Evolutionary conservation across 2,113 vertebrate genomes (phyloP).

Genomic region (Apodemus speciosus): DNA sequence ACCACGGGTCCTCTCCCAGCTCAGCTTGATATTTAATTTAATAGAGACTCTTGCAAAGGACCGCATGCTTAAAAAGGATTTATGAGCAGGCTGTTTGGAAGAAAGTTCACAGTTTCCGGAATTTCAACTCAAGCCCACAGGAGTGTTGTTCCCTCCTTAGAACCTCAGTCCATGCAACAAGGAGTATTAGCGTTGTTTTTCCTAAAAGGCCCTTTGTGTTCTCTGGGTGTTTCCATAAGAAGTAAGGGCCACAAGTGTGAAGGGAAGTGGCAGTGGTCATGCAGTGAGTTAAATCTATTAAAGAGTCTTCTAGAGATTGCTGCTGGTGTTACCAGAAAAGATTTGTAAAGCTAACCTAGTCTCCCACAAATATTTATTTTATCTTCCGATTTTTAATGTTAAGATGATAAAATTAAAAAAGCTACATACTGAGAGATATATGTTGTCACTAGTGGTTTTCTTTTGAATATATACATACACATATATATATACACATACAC

Average conservation of each 20-base stretch:
- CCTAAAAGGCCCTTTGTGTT: not conserved
- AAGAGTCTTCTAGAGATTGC: not conserved
- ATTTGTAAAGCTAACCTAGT: not conserved
- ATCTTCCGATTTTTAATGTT: constrained; percentile 26
- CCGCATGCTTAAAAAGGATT: constrained; percentile 80
- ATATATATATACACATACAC: too few species aligned
- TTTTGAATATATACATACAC: not conserved
- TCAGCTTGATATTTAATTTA: constrained; percentile 80
- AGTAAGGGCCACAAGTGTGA: not conserved
- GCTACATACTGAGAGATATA: not conserved
- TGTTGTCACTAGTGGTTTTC: not conserved
- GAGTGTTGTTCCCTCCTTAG: constrained; percentile 51
- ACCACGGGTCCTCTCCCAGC: constrained; percentile 69
- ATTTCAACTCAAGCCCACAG: constrained; percentile 64
- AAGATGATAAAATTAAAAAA: constrained; percentile 35
- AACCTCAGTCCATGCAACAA: constrained; percentile 41
- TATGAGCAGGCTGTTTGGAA: constrained; percentile 69
- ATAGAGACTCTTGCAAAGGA: constrained; percentile 72
- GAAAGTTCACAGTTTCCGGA: constrained; percentile 68
- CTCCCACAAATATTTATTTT: not conserved
- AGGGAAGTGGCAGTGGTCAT: not conserved
- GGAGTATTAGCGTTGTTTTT: constrained; percentile 51
- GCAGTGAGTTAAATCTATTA: not conserved
- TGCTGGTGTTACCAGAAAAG: not conserved
- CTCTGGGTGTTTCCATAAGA: not conserved